Conservation (phyloP, 2,113 vertebrate species). For the Entosphenus tridentatus region DNA sequence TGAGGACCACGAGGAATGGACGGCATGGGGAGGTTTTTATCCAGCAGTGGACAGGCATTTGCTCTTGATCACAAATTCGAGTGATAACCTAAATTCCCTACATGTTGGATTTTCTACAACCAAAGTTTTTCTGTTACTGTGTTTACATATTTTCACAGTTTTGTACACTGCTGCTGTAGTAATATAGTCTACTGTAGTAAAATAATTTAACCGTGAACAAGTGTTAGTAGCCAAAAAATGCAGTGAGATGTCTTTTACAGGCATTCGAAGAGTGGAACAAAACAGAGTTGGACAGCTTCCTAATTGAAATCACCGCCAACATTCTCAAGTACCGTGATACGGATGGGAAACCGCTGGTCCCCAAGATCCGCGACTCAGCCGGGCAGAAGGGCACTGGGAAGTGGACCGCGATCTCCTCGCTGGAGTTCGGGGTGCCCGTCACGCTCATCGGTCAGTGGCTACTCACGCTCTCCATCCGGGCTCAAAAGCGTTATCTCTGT, state of each 20-base stretch:
- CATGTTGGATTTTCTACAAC: too few species aligned
- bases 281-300: conserved; percentile 80
- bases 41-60: too few species aligned
- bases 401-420: conserved; percentile 78
- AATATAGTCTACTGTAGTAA: not conserved
- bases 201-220: not conserved
- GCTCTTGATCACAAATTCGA: too few species aligned
- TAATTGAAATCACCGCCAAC: conserved; percentile 85
- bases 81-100: too few species aligned
- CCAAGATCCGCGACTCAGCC: conserved; percentile 72
- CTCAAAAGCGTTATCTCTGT: not conserved
- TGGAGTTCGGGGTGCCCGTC: conserved; percentile 76
- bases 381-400: conserved; percentile 95
- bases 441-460: conserved; percentile 58
- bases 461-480: too few species aligned
- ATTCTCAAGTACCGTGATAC: conserved; percentile 58
- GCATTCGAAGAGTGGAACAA: conserved; percentile 74
- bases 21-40: too few species aligned
- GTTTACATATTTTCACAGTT: not conserved
- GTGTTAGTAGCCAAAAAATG: not conserved
- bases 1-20: too few species aligned
- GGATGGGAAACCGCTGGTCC: conserved; percentile 47
- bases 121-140: not conserved
- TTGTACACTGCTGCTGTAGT: not conserved
- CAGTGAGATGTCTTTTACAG: conserved; percentile 17